These are phyloP conservation scores for Otolemur crassicaudatus DNA, from an alignment of 2,797 vertebrate genomes.

Conservation along the genomic window DNA sequence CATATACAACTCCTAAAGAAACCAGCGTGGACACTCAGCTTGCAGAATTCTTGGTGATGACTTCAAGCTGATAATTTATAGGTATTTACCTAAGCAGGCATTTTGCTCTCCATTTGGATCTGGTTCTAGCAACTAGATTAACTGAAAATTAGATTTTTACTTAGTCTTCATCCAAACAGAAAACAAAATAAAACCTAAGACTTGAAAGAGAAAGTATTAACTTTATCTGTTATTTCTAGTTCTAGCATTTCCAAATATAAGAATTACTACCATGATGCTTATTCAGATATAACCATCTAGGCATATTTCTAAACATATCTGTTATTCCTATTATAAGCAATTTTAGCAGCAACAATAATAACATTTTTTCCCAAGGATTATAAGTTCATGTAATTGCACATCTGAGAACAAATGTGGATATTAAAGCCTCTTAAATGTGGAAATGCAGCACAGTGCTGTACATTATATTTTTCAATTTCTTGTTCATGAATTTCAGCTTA, in stretches of 20 bases:
- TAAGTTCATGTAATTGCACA: constrained; percentile 68
- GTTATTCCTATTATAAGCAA: constrained; percentile 65
- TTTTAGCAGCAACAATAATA: constrained; percentile 70
- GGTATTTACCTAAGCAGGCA: not conserved
- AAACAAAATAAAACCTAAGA: constrained; percentile 24
- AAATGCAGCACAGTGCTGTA: constrained; percentile 45
- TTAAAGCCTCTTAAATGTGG: constrained; percentile 60
- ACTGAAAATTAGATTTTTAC: constrained; percentile 13
- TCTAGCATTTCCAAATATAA: constrained; percentile 52
- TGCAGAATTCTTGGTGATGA: not conserved
- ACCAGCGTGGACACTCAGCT: not conserved
- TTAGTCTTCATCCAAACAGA: constrained; percentile 18
- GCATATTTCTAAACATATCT: constrained; percentile 65
- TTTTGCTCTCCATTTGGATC: not conserved
- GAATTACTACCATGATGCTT: constrained; percentile 65
- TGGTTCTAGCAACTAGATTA: not conserved
- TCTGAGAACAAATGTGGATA: constrained; percentile 61
- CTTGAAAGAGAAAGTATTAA: constrained; percentile 39
- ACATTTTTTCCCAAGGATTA: constrained; percentile 70
- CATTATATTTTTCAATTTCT: constrained; percentile 65
- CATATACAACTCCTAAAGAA: not conserved
- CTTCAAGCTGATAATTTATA: not conserved
- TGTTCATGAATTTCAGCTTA: constrained; percentile 61
- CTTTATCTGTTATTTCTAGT: constrained; percentile 48
- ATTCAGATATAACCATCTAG: constrained; percentile 60